Conservation (phyloP, 53 echinoderm and acorn worm species). For the Apostichopus leukothele region DNA sequence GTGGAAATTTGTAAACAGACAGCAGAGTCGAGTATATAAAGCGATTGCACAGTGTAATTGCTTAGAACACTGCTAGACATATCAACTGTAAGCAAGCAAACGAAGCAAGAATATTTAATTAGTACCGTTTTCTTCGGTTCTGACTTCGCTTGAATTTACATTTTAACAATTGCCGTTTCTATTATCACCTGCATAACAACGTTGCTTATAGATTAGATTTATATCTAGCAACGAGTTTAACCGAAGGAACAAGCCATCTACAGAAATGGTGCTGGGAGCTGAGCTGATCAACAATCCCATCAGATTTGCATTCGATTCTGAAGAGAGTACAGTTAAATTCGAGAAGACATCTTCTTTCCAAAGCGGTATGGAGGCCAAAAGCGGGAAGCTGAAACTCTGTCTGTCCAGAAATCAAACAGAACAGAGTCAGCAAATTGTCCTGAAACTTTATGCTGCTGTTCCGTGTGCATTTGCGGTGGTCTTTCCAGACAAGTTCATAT, state of each 20-base stretch:
- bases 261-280: conserved; percentile 35
- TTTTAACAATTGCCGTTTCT: too few relatives aligned
- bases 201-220: too few relatives aligned
- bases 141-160: too few relatives aligned
- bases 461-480: conserved; percentile 28
- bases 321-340: not conserved
- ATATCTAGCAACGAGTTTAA: too few relatives aligned
- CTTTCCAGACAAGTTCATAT: conserved; percentile 29
- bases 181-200: too few relatives aligned
- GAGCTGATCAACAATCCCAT: conserved; percentile 15
- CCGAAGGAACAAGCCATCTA: not conserved
- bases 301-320: not conserved
- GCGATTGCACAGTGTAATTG: too few relatives aligned
- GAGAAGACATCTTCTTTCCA: not conserved
- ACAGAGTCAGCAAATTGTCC: conserved; percentile 16
- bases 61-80: too few relatives aligned
- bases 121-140: too few relatives aligned
- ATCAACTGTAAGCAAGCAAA: too few relatives aligned
- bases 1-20: conserved; percentile 35
- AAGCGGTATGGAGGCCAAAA: conserved; percentile 29
- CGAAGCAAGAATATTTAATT: too few relatives aligned
- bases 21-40: too few relatives aligned
- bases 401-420: not conserved
- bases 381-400: conserved; percentile 35
- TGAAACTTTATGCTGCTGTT: conserved; percentile 36